Base-by-base conservation (phyloP, 2,888 invertebrate species). In the Aspidapion aeneum region DNA sequence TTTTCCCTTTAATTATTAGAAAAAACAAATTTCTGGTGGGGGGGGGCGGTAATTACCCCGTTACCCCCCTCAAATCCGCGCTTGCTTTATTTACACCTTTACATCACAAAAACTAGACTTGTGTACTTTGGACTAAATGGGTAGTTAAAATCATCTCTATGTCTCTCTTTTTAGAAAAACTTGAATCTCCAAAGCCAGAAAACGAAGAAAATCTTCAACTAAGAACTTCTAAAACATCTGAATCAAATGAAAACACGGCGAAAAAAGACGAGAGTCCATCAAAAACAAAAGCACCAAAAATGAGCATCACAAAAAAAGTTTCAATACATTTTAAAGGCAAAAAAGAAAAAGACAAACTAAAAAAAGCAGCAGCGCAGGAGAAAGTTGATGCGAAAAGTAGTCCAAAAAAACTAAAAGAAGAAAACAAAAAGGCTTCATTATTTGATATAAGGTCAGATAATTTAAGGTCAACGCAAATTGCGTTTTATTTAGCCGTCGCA, bases 271-370 rank as follows among this genome's bases (percentile, higher is more conserved):
- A 70, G 54, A 35, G 35, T 12, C 35, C 35, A 12, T 7, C 35
- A 3, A 19, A 69, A 66, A 60, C 70, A n/a, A 67, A 76, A 68
- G 69, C 72, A n/a, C 74, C 75, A 3, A 79, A 79, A 68, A 63
- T 75, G 20, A 78, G 77, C 62, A 75, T 79, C 51, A 73, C 78
- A 22, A 71, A 78, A 51, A 80, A 81, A 70, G 81, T 82, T 9
- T 81, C 80, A 1, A 81, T 82, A 54, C 80, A 81, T 68, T 82
- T 82, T 69, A 81, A 80, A 66, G 79, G 80, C 0, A 78, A 77
- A 68, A 78, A 75, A 59, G 77, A 76, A 50, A 74, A 74, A 50
- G 69, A 68, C 55, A 73, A 73, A 58, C 69, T 67, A 12, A 66
- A 68, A 20, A 68, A 66, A 20, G 48, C 60, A 49, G 61, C 62